Conservation (phyloP, 2,888 invertebrate species). For the Hydriomena furcata region DNA sequence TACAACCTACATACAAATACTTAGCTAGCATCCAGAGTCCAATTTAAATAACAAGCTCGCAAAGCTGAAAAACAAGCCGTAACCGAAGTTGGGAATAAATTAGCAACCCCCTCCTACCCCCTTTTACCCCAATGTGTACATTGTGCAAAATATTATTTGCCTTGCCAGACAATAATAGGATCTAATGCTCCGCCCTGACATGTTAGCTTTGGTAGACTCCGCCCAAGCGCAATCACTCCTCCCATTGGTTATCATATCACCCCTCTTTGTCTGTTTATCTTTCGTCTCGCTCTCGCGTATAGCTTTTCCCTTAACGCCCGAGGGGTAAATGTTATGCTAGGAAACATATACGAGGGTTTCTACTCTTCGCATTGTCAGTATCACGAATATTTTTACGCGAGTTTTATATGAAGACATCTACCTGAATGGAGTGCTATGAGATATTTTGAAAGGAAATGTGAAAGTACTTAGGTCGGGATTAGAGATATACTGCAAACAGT, state of each 20-base stretch:
- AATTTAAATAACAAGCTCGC: constrained; percentile 83
- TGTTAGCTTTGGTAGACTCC: constrained; percentile 79
- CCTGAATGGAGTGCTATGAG: constrained; percentile 82
- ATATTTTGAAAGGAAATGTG: constrained; percentile 51
- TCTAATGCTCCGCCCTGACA: constrained; percentile 82
- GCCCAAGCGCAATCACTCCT: constrained; percentile 50
- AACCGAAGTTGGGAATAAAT: constrained; percentile 84
- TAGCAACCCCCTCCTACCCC: constrained; percentile 71
- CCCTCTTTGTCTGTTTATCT: constrained; percentile 47
- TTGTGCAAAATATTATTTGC: constrained; percentile 90
- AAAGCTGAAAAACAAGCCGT: constrained; percentile 83
- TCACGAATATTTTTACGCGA: constrained; percentile 76
- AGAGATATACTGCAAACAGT: constrained; percentile 65
- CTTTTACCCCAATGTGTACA: constrained; percentile 85
- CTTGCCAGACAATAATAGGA: constrained; percentile 85
- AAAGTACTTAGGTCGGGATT: constrained; percentile 61
- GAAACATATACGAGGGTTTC: constrained; percentile 82
- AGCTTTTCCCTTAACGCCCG: constrained; percentile 80
- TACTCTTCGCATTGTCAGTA: constrained; percentile 72
- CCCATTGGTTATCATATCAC: constrained; percentile 58
- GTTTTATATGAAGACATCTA: constrained; percentile 76
- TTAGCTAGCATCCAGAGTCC: constrained; percentile 64
- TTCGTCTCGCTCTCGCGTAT: constrained; percentile 56
- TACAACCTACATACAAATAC: constrained; percentile 78
- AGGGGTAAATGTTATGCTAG: constrained; percentile 84